Conservation (phyloP, 2,113 vertebrate genomes). For the Cromileptes altivelis region DNA sequence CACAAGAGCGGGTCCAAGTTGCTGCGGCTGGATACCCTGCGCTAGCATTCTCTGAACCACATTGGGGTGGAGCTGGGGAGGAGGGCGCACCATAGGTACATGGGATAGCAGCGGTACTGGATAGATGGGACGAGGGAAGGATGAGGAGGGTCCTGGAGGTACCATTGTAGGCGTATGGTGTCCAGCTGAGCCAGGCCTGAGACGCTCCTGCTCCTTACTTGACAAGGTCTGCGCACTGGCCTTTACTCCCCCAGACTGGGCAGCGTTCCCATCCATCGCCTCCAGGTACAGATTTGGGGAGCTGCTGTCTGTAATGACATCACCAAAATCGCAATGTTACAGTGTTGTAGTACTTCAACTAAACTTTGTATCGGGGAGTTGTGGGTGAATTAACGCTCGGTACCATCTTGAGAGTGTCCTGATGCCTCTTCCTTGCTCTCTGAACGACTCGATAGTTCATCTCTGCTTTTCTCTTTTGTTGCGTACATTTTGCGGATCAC, state of each 20-base stretch:
- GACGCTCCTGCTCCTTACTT: constrained; percentile 92
- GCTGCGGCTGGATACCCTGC: constrained; percentile 94
- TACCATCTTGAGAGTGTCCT: constrained; percentile 89
- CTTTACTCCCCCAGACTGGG: constrained; percentile 85
- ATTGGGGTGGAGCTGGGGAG: constrained; percentile 94
- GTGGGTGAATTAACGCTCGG: background rate
- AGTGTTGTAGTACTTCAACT: background rate
- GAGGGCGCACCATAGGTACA: constrained; percentile 92
- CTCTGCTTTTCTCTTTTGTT: constrained; percentile 96
- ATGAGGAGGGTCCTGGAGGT: constrained; percentile 88
- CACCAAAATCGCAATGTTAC: constrained; percentile 1
- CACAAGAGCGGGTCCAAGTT: constrained; percentile 90
- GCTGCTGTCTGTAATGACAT: constrained; percentile 70
- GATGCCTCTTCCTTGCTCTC: constrained; percentile 88
- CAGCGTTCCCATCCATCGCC: constrained; percentile 84
- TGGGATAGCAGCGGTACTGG: constrained; percentile 95
- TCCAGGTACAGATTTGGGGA: constrained; percentile 85
- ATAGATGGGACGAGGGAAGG: constrained; percentile 93
- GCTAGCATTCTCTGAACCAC: constrained; percentile 96
- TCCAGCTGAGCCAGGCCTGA: constrained; percentile 87
- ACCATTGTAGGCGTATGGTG: constrained; percentile 89
- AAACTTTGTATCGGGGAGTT: background rate
- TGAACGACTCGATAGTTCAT: constrained; percentile 86
- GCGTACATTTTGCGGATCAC: constrained; percentile 99
- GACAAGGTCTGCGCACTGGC: constrained; percentile 83